A percentile compares a stretch with the other conserved stretches of the same genome.
phyloP scores from a whole-genome alignment of 2,113 vertebrate genomes.

The Saccopteryx bilineata region DNA sequence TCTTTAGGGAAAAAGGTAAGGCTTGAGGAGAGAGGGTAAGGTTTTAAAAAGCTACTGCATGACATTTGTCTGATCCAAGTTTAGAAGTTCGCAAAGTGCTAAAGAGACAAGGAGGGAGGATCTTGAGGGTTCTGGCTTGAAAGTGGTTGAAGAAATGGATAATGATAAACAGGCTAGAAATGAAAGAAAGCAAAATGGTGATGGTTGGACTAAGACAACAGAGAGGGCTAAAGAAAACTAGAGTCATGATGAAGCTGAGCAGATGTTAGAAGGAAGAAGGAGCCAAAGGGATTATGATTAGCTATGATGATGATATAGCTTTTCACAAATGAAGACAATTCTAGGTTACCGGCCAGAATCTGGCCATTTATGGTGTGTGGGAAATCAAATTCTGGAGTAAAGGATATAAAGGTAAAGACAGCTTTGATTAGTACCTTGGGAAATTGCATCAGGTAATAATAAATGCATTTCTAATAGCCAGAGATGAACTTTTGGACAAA shows the following conservation, averaged over 20 bases:
- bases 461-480: constrained; percentile 1
- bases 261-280: neutral
- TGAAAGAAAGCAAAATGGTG: neutral
- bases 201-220: neutral
- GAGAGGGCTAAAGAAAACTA: neutral
- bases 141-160: neutral
- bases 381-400: neutral
- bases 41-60: neutral
- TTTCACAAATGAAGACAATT: neutral
- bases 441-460: constrained; percentile 8
- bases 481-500: neutral
- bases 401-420: neutral
- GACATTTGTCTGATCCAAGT: neutral
- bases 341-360: neutral
- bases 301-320: neutral
- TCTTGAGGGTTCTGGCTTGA: neutral
- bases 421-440: constrained; percentile 33
- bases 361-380: neutral
- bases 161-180: neutral
- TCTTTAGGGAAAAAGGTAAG: neutral
- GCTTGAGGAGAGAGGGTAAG: neutral
- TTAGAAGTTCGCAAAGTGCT: neutral
- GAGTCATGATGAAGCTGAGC: neutral
- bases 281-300: neutral
- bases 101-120: neutral